Evolutionary conservation across 2,113 vertebrate species (phyloP), one percentile per base, ranked within the genome.

Genomic region (Lonchura striata): DNA sequence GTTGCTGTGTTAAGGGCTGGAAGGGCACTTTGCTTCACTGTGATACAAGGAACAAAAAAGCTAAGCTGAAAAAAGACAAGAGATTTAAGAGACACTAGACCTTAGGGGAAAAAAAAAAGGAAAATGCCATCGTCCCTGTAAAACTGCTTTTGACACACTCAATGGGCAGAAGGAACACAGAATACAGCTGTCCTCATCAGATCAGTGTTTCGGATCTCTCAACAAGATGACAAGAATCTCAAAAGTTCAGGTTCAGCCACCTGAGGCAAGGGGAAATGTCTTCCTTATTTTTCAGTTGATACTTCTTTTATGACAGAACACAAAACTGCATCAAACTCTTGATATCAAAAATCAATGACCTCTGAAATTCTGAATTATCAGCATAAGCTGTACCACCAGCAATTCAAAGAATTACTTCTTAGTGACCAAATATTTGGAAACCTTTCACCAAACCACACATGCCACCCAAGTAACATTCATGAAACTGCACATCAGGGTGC

Each of bases 311-410:
- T 8, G 13, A 33, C 16, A 84, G 23, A 74, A 75, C 37, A 66
- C 18, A 71, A 59, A 94, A 79, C 47, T 37, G 22, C 7, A 44
- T 27, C n/a, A 39, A 87, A 64, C 31, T 71, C 24, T 63, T 30
- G 2, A 23, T 52, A 84, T 31, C 39, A 71, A 64, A 46, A 86
- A 68, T 39, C 35, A 94, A 21, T 3, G 10, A 44, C 24, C 47
- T 52, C 28, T n/a, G 46, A 49, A 91, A 68, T 68, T 47, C 27
- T 37, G 28, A 66, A 64, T n/a, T 63, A 54, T 25, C 64, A 71
- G 19, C 0, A 0, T 44, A 66, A 70, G 20, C 25, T 31, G 41
- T 41, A 70, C 27, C 0, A 0, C 4, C 33, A 89, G 21, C 17
- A 47, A 60, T 35, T 63, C 41, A 60, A 81, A 63, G 4, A 84